A percentile compares a stretch with the other conserved stretches of the same genome.
These are phyloP conservation scores for Drosophila nr. perissopoda DNA, from an alignment of 2,888 invertebrate genomes.

Conservation along the genomic window DNA sequence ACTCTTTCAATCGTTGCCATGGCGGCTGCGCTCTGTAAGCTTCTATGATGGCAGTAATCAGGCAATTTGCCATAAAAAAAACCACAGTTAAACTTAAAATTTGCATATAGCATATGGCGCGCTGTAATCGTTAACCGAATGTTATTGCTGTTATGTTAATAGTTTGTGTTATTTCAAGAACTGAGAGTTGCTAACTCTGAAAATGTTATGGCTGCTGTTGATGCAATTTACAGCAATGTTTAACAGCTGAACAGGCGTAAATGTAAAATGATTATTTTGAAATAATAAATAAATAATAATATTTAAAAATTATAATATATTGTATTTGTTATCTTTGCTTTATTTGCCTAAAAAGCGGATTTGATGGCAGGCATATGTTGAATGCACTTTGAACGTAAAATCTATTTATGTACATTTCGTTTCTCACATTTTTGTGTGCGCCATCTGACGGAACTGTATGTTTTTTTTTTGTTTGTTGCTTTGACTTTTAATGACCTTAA, in stretches of 20 bases:
- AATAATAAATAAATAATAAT: background rate
- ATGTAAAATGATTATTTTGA: background rate
- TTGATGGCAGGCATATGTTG: background rate
- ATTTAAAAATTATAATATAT: background rate
- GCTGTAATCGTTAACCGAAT: constrained; percentile 7
- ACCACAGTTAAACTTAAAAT: constrained; percentile 28
- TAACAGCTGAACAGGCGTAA: background rate
- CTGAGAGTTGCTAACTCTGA: background rate
- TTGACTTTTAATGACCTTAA: constrained; percentile 34
- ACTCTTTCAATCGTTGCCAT: constrained; percentile 10
- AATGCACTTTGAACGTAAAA: constrained; percentile 14
- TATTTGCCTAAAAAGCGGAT: background rate
- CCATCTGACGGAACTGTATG: constrained; percentile 15
- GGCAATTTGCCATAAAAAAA: constrained; percentile 31
- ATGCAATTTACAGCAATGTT: background rate
- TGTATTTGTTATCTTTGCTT: background rate
- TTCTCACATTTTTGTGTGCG: constrained; percentile 9
- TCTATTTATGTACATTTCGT: background rate
- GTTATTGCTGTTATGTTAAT: background rate
- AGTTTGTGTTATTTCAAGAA: background rate
- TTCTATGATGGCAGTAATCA: constrained; percentile 47
- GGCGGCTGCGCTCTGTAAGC: constrained; percentile 56
- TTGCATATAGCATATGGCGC: constrained; percentile 22
- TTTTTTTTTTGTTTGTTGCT: background rate
- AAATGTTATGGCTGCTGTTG: background rate